These are phyloP conservation scores for Aphodius granarius DNA, from an alignment of 2,888 invertebrate genomes.

Conservation along the genomic window DNA sequence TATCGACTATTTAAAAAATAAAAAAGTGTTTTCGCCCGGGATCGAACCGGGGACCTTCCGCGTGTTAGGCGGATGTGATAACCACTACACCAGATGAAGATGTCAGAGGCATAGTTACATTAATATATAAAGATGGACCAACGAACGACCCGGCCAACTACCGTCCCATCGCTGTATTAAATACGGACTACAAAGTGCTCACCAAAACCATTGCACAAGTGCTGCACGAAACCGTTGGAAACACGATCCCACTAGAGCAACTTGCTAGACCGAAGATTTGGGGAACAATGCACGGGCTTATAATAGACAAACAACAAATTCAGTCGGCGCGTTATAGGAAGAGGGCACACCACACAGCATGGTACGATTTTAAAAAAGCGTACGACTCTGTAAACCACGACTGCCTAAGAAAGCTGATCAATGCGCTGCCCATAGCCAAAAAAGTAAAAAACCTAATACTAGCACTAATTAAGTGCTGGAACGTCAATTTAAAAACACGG, in stretches of 20 bases:
- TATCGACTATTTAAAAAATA: too few relatives aligned
- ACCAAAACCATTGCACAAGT: slow-evolving; percentile 9
- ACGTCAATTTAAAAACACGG: neutral
- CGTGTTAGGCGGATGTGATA: slow-evolving; percentile 91
- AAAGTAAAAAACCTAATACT: neutral
- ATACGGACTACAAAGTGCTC: slow-evolving; percentile 18
- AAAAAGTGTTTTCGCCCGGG: slow-evolving; percentile 78
- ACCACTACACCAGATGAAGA: slow-evolving; percentile 90
- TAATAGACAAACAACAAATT: slow-evolving; percentile 6
- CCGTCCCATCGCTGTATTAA: too few relatives aligned
- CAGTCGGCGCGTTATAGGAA: neutral
- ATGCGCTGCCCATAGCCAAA: slow-evolving; percentile 14
- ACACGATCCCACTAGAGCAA: slow-evolving; percentile 17
- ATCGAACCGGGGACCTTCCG: slow-evolving; percentile 89
- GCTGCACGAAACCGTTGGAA: neutral
- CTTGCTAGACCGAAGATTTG: slow-evolving; percentile 4
- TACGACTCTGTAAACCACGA: slow-evolving; percentile 16
- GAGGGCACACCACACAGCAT: slow-evolving; percentile 7
- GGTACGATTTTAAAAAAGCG: slow-evolving; percentile 21
- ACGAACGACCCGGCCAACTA: slow-evolving; percentile 12
- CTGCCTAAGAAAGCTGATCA: neutral
- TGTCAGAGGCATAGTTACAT: too few relatives aligned
- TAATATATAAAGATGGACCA: neutral
- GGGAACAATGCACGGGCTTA: slow-evolving; percentile 14
- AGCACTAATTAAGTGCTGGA: neutral